Conservation (phyloP, 2,888 invertebrate genomes). For the Cylloceria caligata region DNA sequence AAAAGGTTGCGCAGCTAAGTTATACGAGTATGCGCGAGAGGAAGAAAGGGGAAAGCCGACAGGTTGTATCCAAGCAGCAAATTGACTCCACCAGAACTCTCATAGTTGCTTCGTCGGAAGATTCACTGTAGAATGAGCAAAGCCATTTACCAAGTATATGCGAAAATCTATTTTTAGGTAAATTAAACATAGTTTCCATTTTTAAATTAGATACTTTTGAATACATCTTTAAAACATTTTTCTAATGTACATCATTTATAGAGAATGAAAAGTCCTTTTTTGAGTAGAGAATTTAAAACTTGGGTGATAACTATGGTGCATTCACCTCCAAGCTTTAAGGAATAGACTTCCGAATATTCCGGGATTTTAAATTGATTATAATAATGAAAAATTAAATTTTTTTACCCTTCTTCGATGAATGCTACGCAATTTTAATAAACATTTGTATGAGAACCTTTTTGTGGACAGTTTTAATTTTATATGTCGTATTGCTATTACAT, state of each 20-base stretch:
- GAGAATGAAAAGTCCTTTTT: not conserved
- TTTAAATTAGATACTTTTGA: no score
- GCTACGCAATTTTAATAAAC: not conserved
- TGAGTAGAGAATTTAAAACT: not conserved
- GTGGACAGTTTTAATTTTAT: not conserved
- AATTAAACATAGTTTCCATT: no score
- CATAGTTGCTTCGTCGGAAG: not conserved
- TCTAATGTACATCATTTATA: no score
- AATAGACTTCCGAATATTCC: no score
- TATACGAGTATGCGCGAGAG: slow-evolving; percentile 41
- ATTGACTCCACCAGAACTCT: slow-evolving; percentile 13
- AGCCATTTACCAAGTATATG: no score
- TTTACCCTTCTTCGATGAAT: no score
- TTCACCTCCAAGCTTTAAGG: no score
- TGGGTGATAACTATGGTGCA: not conserved
- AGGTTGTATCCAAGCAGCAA: slow-evolving; percentile 32
- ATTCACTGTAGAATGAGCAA: not conserved
- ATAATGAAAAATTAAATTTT: not conserved
- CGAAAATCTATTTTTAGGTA: no score
- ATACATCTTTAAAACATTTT: no score
- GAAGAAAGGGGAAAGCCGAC: slow-evolving; percentile 44
- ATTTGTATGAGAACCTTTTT: not conserved
- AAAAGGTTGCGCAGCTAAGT: slow-evolving; percentile 38
- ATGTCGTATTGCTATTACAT: not conserved
- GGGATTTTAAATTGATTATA: no score